Base-by-base conservation (phyloP, 2,113 vertebrate genomes). In the Vicugna pacos region DNA sequence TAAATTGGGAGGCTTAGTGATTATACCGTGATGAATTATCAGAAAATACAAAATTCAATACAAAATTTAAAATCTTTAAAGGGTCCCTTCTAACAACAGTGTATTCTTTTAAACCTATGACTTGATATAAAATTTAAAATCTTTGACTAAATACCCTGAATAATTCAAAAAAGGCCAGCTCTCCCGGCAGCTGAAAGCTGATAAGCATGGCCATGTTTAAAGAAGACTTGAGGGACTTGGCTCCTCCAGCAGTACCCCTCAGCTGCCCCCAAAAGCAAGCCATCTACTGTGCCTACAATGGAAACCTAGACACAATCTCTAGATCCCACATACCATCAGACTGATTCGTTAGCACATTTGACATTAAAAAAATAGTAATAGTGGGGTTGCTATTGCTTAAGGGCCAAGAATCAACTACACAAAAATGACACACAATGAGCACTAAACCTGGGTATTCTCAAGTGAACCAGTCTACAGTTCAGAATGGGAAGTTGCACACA, bases 61-160 rank as follows among this genome's bases (percentile, higher is more conserved):
- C 5, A 93, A 96, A 96, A 89, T 46, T 77, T 85, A 48, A 89
- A 67, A 89, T 81, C 50, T 76, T 81, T 60, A 92, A 81, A 93
- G 42, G 1, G 1, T 35, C 84, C 73, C 67, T 73, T 88, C 75
- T 52, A 62, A 82, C 32, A 93, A 58, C 2, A 73, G 2, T 72
- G 16, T 77, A 50, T 84, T 64, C 38, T 73, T 72, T 83, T 60
- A 86, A 80, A 35, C 8, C 19, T 85, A 76, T 69, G 86, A 91
- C 52, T 54, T 54, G 76, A 91, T 50, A 90, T 3, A 73, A 79
- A 95, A 87, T 75, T 58, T 24, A 10, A 56, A 92, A 84, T 80
- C 1, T 92, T 83, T 89, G 32, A 38, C 79, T 48, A 95, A 62
- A 35, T 84, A 75, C 19, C 8, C 58, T 91, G 65, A 91, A 76